These are phyloP conservation scores for Leptinotarsa juncta DNA, from an alignment of 2,888 invertebrate species.

Conservation along the genomic window DNA sequence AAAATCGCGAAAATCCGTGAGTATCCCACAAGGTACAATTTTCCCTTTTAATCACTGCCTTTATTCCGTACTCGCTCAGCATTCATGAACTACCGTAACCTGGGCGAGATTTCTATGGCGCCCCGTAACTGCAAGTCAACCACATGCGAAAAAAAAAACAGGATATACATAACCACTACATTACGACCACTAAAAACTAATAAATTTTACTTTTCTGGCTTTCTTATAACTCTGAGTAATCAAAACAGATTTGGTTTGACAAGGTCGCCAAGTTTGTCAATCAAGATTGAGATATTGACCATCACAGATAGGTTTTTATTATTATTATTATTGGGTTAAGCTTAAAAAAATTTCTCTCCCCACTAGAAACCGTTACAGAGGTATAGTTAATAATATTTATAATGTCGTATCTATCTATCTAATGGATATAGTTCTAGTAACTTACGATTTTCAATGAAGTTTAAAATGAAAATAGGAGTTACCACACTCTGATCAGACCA, in stretches of 20 bases:
- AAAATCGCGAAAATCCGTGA: too few species aligned
- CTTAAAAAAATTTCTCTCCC: constrained; percentile 31
- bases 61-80: too few species aligned
- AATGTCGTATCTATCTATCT: constrained; percentile 44
- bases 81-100: constrained; percentile 1
- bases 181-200: neutral
- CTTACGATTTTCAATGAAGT: constrained; percentile 37
- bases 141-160: constrained; percentile 3
- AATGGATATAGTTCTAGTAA: constrained; percentile 51
- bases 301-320: constrained; percentile 37
- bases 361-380: constrained; percentile 34
- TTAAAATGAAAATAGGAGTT: constrained; percentile 17
- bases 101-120: constrained; percentile 21
- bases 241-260: constrained; percentile 29
- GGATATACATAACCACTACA: constrained; percentile 12
- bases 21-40: too few species aligned
- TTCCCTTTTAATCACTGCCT: too few species aligned
- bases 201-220: constrained; percentile 1
- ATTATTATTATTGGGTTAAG: constrained; percentile 31
- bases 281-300: constrained; percentile 29
- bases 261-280: constrained; percentile 33
- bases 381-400: constrained; percentile 21
- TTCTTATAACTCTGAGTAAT: constrained; percentile 7
- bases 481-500: constrained; percentile 21
- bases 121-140: constrained; percentile 22